phyloP scores from a whole-genome alignment of 2,888 invertebrate genomes.

The Aspidapion aeneum region DNA sequence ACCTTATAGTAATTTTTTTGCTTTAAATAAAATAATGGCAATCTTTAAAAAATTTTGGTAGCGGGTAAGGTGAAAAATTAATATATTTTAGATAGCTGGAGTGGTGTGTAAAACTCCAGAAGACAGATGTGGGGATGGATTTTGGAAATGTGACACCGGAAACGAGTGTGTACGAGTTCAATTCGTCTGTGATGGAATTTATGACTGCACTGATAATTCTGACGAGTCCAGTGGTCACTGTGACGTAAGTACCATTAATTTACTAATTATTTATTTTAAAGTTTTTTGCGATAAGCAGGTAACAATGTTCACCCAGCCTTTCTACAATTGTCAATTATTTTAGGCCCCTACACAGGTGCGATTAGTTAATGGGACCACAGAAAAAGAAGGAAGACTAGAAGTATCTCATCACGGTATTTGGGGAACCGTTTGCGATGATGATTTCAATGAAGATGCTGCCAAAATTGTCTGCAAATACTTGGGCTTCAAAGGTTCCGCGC shows the following conservation, averaged over 20 bases:
- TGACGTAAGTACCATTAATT: conserved; percentile 48
- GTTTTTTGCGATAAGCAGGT: neutral
- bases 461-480: conserved; percentile 58
- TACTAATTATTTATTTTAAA: neutral
- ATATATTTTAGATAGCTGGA: conserved; percentile 51
- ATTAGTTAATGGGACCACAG: conserved; percentile 55
- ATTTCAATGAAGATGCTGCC: conserved; percentile 64
- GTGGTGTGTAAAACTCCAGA: conserved; percentile 60
- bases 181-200: conserved; percentile 63
- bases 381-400: conserved; percentile 65
- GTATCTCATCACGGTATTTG: conserved; percentile 64
- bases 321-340: neutral
- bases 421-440: conserved; percentile 79
- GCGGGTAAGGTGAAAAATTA: too few relatives aligned
- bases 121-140: conserved; percentile 55
- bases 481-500: conserved; percentile 53
- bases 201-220: conserved; percentile 61
- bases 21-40: too few relatives aligned
- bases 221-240: conserved; percentile 60
- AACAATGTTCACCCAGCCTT: neutral
- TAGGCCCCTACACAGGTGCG: conserved; percentile 51
- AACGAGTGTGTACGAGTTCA: conserved; percentile 58
- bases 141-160: conserved; percentile 60
- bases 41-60: too few relatives aligned
- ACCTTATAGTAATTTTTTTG: too few relatives aligned